Conservation (phyloP, 2,888 invertebrate genomes). For the Himalopsyche anomala region DNA sequence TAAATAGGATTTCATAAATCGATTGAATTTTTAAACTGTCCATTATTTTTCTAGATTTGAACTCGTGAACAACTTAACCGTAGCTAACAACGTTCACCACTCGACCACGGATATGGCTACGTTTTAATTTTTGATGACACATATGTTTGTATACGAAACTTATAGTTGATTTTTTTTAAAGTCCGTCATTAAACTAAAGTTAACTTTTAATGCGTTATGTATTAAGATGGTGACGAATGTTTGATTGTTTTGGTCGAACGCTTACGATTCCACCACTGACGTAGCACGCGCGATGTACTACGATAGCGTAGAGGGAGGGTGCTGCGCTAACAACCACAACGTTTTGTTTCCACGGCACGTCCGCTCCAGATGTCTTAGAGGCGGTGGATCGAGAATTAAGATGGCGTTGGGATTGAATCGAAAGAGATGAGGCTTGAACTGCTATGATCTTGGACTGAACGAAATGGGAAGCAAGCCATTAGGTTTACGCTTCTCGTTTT, state of each 20-base stretch:
- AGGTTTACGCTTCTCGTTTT: background rate
- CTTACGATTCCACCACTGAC: background rate
- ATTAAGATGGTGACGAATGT: too few species aligned
- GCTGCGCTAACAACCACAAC: constrained; percentile 8
- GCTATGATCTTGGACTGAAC: constrained; percentile 11
- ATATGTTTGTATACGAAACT: too few species aligned
- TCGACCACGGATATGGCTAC: too few species aligned
- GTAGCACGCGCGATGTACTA: background rate
- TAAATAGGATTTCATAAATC: too few species aligned
- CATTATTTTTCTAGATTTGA: too few species aligned
- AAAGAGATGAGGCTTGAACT: constrained; percentile 35
- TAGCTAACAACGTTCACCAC: too few species aligned
- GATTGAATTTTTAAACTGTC: too few species aligned
- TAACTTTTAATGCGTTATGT: too few species aligned
- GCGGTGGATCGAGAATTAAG: constrained; percentile 56
- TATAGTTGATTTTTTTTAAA: too few species aligned
- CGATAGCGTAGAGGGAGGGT: background rate
- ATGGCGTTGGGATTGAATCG: constrained; percentile 52
- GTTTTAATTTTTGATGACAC: too few species aligned
- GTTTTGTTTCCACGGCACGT: constrained; percentile 54
- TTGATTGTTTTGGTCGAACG: background rate
- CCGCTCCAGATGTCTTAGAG: constrained; percentile 56
- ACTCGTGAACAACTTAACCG: too few species aligned
- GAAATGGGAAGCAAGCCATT: constrained; percentile 8
- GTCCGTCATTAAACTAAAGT: too few species aligned